phyloP scores from a whole-genome alignment of 2,888 invertebrate genomes.

The Drosophila paranaensis region DNA sequence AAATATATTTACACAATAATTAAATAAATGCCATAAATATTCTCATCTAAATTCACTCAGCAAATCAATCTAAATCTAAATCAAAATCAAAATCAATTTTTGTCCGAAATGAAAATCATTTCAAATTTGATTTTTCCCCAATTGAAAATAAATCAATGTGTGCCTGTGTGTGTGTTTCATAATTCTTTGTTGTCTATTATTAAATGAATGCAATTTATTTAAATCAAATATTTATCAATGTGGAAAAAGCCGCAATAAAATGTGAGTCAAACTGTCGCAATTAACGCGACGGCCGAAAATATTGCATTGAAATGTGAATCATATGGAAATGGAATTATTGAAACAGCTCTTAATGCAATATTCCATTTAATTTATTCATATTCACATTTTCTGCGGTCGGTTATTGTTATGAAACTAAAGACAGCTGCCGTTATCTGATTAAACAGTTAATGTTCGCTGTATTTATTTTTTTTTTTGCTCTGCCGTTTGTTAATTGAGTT shows the following conservation, averaged over 20 bases:
- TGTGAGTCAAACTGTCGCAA: conserved; percentile 38
- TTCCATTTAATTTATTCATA: conserved; percentile 35
- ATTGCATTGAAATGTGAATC: conserved; percentile 36
- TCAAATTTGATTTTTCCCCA: neutral
- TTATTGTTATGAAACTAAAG: conserved; percentile 26
- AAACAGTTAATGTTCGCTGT: conserved; percentile 51
- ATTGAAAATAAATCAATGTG: conserved; percentile 6
- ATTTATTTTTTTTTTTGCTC: neutral
- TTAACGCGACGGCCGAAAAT: conserved; percentile 17
- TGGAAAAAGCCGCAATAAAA: conserved; percentile 28
- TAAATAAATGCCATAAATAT: neutral
- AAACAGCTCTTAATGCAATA: conserved; percentile 29
- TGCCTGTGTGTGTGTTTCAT: neutral
- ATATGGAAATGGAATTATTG: conserved; percentile 38
- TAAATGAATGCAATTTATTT: conserved; percentile 40
- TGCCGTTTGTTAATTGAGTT: conserved; percentile 43
- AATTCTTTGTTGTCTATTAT: neutral
- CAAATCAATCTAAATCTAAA: neutral
- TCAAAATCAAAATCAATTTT: neutral
- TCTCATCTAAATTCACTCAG: neutral
- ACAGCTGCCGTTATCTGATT: conserved; percentile 47
- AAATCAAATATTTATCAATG: conserved; percentile 66
- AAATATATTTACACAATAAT: neutral
- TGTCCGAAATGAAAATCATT: neutral
- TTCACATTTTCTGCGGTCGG: conserved; percentile 8